These are phyloP conservation scores for Laodelphax striatellus DNA, from an alignment of 1,140 invertebrate species.

Conservation along the genomic window DNA sequence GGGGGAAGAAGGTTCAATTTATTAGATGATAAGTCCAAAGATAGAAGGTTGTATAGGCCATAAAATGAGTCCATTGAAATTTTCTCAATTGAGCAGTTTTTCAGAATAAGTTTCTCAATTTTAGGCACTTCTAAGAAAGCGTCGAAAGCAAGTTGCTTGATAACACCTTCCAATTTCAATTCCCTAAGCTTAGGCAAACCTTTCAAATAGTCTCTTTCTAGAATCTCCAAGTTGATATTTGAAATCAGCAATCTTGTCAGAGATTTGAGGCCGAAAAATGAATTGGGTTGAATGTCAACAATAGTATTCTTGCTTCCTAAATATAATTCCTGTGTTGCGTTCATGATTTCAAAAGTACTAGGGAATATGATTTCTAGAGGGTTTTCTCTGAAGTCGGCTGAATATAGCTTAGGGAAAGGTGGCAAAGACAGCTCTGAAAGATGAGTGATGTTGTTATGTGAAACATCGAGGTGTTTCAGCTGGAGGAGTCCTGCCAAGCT, in stretches of 20 bases:
- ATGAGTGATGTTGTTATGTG: constrained; percentile 49
- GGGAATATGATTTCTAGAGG: constrained; percentile 52
- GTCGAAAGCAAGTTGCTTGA: constrained; percentile 49
- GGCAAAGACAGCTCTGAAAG: constrained; percentile 56
- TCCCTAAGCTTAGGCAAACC: constrained; percentile 41
- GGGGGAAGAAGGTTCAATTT: constrained; percentile 43
- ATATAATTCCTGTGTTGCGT: constrained; percentile 45
- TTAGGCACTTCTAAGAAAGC: constrained; percentile 47
- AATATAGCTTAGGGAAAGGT: constrained; percentile 47
- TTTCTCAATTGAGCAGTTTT: constrained; percentile 44
- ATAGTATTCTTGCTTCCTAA: constrained; percentile 40
- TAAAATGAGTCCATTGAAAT: constrained; percentile 58
- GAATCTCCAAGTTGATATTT: constrained; percentile 40
- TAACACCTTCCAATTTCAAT: constrained; percentile 41
- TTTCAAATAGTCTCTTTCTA: constrained; percentile 46
- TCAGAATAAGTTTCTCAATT: constrained; percentile 44
- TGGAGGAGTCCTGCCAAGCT: constrained; percentile 51
- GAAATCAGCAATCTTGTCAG: constrained; percentile 40
- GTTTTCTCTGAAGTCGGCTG: constrained; percentile 49
- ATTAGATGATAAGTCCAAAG: constrained; percentile 52
- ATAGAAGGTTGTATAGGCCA: constrained; percentile 41
- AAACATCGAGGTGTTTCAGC: constrained; percentile 49
- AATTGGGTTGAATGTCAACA: constrained; percentile 43
- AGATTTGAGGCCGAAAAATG: constrained; percentile 45
- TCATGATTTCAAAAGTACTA: constrained; percentile 42